phyloP scores from a whole-genome alignment of 2,113 vertebrate species.

The Limnothrissa miodon region DNA sequence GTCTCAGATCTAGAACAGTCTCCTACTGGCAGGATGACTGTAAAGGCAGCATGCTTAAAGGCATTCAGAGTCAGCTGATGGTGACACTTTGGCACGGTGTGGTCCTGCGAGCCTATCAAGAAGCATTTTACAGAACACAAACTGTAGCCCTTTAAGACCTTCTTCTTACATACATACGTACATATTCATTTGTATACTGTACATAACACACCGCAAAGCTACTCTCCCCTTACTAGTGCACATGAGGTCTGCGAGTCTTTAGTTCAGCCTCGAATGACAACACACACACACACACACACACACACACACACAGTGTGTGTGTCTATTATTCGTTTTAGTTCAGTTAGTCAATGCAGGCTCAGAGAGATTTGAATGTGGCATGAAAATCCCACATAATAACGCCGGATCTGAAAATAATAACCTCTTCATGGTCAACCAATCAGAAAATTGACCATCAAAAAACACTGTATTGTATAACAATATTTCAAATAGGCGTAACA shows the following conservation, averaged over 20 bases:
- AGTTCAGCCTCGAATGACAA: not conserved
- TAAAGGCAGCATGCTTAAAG: not conserved
- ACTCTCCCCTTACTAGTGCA: not conserved
- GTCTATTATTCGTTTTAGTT: slow-evolving; percentile 15
- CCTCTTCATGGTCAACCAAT: slow-evolving; percentile 11
- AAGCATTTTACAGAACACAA: not conserved
- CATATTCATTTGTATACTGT: no score
- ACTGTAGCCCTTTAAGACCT: not conserved
- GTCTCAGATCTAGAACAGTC: not conserved
- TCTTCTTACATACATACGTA: no score
- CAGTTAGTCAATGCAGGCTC: not conserved
- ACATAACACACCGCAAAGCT: not conserved
- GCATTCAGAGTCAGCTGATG: not conserved
- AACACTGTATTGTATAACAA: slow-evolving; percentile 1
- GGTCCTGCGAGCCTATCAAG: not conserved
- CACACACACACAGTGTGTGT: slow-evolving; percentile 1
- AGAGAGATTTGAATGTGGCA: slow-evolving; percentile 16
- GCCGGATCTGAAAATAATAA: slow-evolving; percentile 10
- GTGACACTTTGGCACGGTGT: not conserved
- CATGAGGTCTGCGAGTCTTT: not conserved
- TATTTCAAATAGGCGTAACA: not conserved
- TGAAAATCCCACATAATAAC: not conserved
- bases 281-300: not conserved
- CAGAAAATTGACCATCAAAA: slow-evolving; percentile 16
- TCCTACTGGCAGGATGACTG: not conserved